Percentiles rank a stretch among this genome's conserved stretches.
These are phyloP conservation scores for Tipula vernalis DNA, from an alignment of 2,888 invertebrate genomes.

Conservation along the genomic window DNA sequence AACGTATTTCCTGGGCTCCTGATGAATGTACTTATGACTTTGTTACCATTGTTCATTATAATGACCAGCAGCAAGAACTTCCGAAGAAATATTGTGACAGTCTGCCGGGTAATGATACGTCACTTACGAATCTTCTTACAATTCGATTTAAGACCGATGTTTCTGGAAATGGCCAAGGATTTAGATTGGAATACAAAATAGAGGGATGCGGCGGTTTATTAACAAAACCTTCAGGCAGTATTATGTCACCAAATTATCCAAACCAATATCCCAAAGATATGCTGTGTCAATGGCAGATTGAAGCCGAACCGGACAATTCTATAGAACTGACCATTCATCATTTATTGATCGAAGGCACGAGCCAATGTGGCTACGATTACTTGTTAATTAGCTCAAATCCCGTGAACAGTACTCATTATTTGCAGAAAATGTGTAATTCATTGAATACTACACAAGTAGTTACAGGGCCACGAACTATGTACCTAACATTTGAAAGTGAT, in stretches of 20 bases:
- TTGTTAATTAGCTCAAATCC: background rate
- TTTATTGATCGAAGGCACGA: slow-evolving; percentile 45
- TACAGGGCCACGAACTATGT: slow-evolving; percentile 52
- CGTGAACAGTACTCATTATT: slow-evolving; percentile 39
- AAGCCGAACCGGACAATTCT: slow-evolving; percentile 48
- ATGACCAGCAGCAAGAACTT: slow-evolving; percentile 35
- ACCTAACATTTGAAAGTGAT: slow-evolving; percentile 54
- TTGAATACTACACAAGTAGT: slow-evolving; percentile 30
- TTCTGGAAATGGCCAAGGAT: slow-evolving; percentile 47
- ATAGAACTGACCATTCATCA: slow-evolving; percentile 51
- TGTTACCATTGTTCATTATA: slow-evolving; percentile 33
- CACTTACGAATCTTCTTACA: slow-evolving; percentile 26
- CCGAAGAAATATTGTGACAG: slow-evolving; percentile 23
- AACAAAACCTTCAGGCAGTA: slow-evolving; percentile 39
- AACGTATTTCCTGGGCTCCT: slow-evolving; percentile 22
- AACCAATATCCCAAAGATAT: slow-evolving; percentile 41
- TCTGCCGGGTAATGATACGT: slow-evolving; percentile 20
- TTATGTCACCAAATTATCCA: slow-evolving; percentile 55
- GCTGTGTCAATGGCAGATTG: slow-evolving; percentile 67
- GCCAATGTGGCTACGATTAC: slow-evolving; percentile 43
- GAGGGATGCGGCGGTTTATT: slow-evolving; percentile 65
- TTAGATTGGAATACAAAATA: slow-evolving; percentile 69
- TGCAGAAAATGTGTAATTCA: slow-evolving; percentile 49
- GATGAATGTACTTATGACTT: slow-evolving; percentile 47
- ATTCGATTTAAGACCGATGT: slow-evolving; percentile 50